phyloP scores from a whole-genome alignment of 35 echinoderm and acorn worm species.

The Apostichopus japonicus region DNA sequence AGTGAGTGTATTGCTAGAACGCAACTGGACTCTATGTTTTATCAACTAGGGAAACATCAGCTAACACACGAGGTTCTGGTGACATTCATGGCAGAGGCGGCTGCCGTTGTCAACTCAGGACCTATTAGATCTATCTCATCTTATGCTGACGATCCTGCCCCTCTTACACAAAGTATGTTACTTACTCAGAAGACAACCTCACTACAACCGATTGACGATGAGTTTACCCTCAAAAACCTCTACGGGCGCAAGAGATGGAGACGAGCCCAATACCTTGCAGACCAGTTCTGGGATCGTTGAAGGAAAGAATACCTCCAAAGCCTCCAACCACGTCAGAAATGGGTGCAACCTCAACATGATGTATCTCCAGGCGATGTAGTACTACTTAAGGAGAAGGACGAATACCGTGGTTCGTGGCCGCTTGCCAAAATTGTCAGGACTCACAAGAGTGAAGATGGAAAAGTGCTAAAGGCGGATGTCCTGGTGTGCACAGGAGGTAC shows the following conservation, averaged over 20 bases:
- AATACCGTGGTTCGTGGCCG: slow-evolving; percentile 3
- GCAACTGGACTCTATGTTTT: no score
- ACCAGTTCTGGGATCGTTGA: slow-evolving; percentile 59
- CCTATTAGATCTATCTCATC: slow-evolving; percentile 51
- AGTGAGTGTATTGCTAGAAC: no score
- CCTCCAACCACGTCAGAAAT: slow-evolving; percentile 59
- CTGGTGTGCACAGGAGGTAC: slow-evolving; percentile 16
- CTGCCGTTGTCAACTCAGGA: slow-evolving; percentile 62
- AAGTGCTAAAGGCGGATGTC: slow-evolving; percentile 47
- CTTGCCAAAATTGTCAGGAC: slow-evolving; percentile 30
- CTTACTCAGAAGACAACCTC: slow-evolving; percentile 36
- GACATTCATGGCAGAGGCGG: slow-evolving; percentile 73
- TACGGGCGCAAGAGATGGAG: slow-evolving; percentile 61
- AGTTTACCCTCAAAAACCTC: slow-evolving; percentile 35
- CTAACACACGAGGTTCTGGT: slow-evolving; percentile 66
- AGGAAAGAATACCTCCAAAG: slow-evolving; percentile 58
- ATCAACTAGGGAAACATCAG: no score
- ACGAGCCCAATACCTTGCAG: slow-evolving; percentile 42
- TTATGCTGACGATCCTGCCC: slow-evolving; percentile 50
- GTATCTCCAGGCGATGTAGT: slow-evolving; percentile 61
- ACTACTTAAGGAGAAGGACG: slow-evolving; percentile 40
- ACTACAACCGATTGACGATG: slow-evolving; percentile 3
- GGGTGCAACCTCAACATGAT: slow-evolving; percentile 25
- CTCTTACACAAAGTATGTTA: slow-evolving; percentile 42
- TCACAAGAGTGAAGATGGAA: slow-evolving; percentile 50